phyloP scores from a whole-genome alignment of 1,140 invertebrate genomes.

The Aleiodes sp. region DNA sequence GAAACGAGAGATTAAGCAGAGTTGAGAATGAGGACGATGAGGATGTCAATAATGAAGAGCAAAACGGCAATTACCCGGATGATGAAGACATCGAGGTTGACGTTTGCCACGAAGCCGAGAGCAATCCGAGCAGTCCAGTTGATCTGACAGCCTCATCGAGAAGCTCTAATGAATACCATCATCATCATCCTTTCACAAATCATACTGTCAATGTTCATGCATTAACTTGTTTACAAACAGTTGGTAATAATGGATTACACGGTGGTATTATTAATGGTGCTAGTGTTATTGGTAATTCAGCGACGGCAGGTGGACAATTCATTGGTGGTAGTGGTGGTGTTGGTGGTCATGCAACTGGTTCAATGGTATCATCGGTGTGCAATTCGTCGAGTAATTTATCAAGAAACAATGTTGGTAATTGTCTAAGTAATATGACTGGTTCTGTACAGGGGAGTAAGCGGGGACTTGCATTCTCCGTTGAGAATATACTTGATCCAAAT shows the following conservation, averaged over 20 bases:
- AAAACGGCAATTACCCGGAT: constrained; percentile 50
- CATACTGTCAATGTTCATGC: constrained; percentile 45
- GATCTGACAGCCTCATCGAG: constrained; percentile 61
- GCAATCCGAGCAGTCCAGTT: constrained; percentile 61
- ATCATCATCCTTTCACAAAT: constrained; percentile 50
- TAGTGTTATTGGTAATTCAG: constrained; percentile 34
- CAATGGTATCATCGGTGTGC: constrained; percentile 49
- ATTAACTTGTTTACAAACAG: constrained; percentile 51
- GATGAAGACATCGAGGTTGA: constrained; percentile 60
- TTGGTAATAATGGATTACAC: constrained; percentile 31
- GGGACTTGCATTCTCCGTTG: constrained; percentile 85
- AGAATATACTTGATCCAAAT: constrained; percentile 90
- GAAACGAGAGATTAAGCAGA: constrained; percentile 15
- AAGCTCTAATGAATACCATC: constrained; percentile 48
- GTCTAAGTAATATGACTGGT: constrained; percentile 50
- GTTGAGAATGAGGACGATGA: constrained; percentile 43
- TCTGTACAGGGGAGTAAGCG: constrained; percentile 53
- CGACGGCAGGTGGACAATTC: neutral
- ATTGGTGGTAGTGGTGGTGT: constrained; percentile 7
- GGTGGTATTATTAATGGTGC: constrained; percentile 32
- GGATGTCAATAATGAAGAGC: constrained; percentile 45
- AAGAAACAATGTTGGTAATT: constrained; percentile 37
- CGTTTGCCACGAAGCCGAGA: constrained; percentile 55
- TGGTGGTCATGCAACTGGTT: constrained; percentile 47
- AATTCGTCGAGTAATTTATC: constrained; percentile 40